Evolutionary conservation across 2,797 vertebrate species (phyloP).

Genomic region (Macroramphosus scolopax): DNA sequence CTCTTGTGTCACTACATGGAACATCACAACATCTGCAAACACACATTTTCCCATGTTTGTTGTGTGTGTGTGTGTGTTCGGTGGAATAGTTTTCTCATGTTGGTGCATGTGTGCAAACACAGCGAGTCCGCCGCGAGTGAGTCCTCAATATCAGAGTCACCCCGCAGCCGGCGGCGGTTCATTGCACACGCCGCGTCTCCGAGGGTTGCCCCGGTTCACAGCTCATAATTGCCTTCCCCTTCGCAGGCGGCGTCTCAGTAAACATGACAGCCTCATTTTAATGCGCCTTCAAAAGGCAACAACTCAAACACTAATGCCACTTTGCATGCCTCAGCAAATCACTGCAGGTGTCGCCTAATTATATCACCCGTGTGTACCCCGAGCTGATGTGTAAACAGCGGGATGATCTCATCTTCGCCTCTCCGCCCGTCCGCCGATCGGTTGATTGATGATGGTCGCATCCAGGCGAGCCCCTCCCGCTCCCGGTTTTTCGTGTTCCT

Average conservation of each 20-base stretch:
- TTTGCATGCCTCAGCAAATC: slow-evolving; percentile 59
- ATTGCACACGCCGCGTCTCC: slow-evolving; percentile 51
- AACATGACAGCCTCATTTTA: slow-evolving; percentile 70
- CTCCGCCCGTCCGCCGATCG: slow-evolving; percentile 24
- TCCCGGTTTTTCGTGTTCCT: slow-evolving; percentile 6
- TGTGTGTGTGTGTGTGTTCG: slow-evolving; percentile 5
- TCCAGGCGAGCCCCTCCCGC: slow-evolving; percentile 5
- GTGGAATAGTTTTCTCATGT: neutral
- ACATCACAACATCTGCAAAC: no score
- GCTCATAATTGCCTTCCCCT: slow-evolving; percentile 71
- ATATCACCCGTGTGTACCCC: slow-evolving; percentile 49
- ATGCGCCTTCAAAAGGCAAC: slow-evolving; percentile 44
- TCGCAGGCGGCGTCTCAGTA: slow-evolving; percentile 61
- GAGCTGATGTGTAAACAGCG: slow-evolving; percentile 58
- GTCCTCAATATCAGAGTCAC: slow-evolving; percentile 15
- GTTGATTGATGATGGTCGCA: slow-evolving; percentile 65
- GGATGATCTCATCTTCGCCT: slow-evolving; percentile 32
- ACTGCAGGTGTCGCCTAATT: slow-evolving; percentile 70
- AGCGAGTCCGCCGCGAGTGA: slow-evolving; percentile 1
- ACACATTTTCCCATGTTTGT: neutral
- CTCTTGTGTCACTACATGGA: no score
- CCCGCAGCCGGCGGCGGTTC: slow-evolving; percentile 25
- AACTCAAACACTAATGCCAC: slow-evolving; percentile 35
- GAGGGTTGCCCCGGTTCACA: slow-evolving; percentile 61
- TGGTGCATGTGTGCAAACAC: neutral